Evolutionary conservation across 1,140 invertebrate genomes (phyloP).

Genomic region (Rhyzopertha dominica): DNA sequence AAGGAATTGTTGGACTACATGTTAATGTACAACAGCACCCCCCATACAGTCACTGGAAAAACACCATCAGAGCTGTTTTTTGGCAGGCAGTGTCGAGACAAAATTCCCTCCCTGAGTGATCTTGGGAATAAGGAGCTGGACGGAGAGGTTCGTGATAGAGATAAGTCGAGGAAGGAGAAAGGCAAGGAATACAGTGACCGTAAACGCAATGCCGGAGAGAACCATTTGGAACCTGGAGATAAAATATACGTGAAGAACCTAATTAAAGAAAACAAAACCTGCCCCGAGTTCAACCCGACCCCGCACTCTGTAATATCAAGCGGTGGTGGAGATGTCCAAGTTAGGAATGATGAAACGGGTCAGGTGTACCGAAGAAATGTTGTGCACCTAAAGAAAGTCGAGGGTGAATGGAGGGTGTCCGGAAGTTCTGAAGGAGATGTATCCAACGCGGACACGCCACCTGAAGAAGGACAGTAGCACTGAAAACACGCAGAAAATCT

Average conservation of each 20-base stretch:
- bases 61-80: conserved; percentile 3
- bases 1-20: not conserved
- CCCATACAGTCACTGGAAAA: conserved; percentile 4
- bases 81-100: not conserved
- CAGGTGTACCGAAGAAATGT: conserved; percentile 2
- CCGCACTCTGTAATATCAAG: not conserved
- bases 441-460: too few species aligned
- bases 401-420: conserved; percentile 5
- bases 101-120: too few species aligned
- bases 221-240: conserved; percentile 1
- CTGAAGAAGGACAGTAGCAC: too few species aligned
- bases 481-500: too few species aligned
- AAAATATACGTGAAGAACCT: conserved; percentile 8
- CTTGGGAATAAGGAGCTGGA: not conserved
- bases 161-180: not conserved
- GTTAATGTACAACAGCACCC: conserved; percentile 5
- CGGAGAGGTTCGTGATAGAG: not conserved
- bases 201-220: conserved; percentile 6
- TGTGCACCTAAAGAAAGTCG: conserved; percentile 9
- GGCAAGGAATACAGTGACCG: not conserved
- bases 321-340: not conserved
- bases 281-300: not conserved
- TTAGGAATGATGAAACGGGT: not conserved
- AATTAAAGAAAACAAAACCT: conserved; percentile 6
- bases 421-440: too few species aligned